Evolutionary conservation across 1,140 invertebrate genomes (phyloP).

Genomic region (Drosophila takahashii): DNA sequence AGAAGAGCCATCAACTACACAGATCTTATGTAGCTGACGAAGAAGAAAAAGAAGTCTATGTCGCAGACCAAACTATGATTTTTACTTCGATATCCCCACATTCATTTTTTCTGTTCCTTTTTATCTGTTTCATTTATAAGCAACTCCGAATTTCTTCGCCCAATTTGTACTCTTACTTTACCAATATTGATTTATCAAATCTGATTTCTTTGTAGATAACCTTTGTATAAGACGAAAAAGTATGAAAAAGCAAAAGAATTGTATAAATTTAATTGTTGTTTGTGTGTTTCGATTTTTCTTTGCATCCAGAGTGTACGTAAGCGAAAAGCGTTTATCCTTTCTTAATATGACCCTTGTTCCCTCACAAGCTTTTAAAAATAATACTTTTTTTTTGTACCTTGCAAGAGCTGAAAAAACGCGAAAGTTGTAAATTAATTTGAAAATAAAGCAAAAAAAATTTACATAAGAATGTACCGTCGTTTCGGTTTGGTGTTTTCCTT

Average conservation of each 20-base stretch:
- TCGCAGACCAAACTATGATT: constrained; percentile 35
- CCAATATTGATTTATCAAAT: background rate
- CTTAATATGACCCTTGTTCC: constrained; percentile 13
- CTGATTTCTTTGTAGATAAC: constrained; percentile 40
- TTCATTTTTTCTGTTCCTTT: constrained; percentile 1
- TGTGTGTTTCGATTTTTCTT: constrained; percentile 36
- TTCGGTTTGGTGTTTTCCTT: constrained; percentile 47
- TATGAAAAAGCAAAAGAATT: constrained; percentile 1
- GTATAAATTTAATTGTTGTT: constrained; percentile 31
- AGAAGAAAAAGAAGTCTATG: constrained; percentile 32
- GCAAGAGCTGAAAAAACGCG: constrained; percentile 46
- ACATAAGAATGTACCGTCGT: constrained; percentile 37
- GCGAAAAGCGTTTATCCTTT: constrained; percentile 15
- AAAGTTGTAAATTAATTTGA: constrained; percentile 60
- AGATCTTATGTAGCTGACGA: constrained; percentile 41
- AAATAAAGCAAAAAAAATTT: constrained; percentile 58
- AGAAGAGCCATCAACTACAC: constrained; percentile 15
- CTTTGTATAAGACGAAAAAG: constrained; percentile 18
- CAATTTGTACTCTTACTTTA: background rate
- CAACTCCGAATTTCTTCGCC: background rate
- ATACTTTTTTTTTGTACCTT: constrained; percentile 34
- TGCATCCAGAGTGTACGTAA: constrained; percentile 24
- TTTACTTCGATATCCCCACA: constrained; percentile 7
- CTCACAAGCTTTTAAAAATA: constrained; percentile 14
- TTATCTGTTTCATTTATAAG: constrained; percentile 3